phyloP scores from a whole-genome alignment of 2,797 vertebrate genomes.

The Lagodon rhomboides region DNA sequence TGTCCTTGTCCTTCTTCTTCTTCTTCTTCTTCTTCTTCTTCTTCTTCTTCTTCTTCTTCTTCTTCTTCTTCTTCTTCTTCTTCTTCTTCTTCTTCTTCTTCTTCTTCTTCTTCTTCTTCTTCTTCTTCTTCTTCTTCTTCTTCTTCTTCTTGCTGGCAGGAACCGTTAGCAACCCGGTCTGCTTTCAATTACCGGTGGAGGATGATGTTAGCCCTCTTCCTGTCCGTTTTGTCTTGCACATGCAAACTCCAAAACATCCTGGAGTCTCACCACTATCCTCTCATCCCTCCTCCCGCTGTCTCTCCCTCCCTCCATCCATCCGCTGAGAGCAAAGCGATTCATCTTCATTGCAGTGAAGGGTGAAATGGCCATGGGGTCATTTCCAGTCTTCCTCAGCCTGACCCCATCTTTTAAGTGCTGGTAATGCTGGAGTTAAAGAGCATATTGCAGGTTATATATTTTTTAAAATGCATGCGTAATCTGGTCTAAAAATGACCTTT shows the following conservation, averaged over 20 bases:
- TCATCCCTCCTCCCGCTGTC: slow-evolving; percentile 41
- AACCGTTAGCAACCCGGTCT: slow-evolving; percentile 79
- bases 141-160: slow-evolving; percentile 73
- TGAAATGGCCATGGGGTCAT: slow-evolving; percentile 61
- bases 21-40: too few relatives aligned
- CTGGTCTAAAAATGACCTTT: too few relatives aligned
- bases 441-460: too few relatives aligned
- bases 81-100: slow-evolving; percentile 71
- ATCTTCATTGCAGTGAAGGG: slow-evolving; percentile 59
- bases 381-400: slow-evolving; percentile 61
- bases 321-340: slow-evolving; percentile 59
- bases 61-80: too few relatives aligned
- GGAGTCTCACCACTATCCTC: slow-evolving; percentile 77
- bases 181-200: slow-evolving; percentile 86
- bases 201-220: slow-evolving; percentile 86
- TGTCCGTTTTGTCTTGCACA: slow-evolving; percentile 85
- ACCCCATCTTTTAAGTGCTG: slow-evolving; percentile 54
- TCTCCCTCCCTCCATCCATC: slow-evolving; percentile 29
- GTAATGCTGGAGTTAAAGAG: too few relatives aligned
- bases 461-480: too few relatives aligned
- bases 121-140: slow-evolving; percentile 26
- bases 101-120: slow-evolving; percentile 57
- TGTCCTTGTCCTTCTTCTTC: too few relatives aligned
- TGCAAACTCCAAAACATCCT: slow-evolving; percentile 86
- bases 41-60: too few relatives aligned